Conservation (phyloP, 2,888 invertebrate genomes). For the Pristionchus fissidentatus region DNA sequence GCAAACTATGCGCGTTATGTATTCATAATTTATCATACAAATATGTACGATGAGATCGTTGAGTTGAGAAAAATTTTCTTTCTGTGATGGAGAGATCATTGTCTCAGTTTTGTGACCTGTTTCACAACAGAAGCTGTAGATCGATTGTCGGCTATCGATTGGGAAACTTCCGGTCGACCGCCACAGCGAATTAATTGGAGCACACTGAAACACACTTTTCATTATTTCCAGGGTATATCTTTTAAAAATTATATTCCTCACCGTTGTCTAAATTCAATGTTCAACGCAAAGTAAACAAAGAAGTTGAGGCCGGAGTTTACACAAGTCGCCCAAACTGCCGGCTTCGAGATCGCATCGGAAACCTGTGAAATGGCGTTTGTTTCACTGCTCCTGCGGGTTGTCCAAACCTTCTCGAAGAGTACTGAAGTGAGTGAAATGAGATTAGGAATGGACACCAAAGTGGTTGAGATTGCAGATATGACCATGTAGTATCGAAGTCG, state of each 20-base stretch:
- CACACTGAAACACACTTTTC: neutral
- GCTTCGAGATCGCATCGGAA: slow-evolving; percentile 51
- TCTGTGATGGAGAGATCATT: no score
- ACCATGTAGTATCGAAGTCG: slow-evolving; percentile 53
- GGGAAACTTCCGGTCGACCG: slow-evolving; percentile 3
- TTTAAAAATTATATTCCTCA: slow-evolving; percentile 54
- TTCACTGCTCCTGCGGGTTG: no score
- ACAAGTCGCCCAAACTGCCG: slow-evolving; percentile 54
- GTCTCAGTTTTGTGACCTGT: neutral
- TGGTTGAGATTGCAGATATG: slow-evolving; percentile 50
- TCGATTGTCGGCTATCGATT: neutral
- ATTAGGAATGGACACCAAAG: slow-evolving; percentile 53
- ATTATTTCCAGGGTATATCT: no score
- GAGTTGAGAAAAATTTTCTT: neutral
- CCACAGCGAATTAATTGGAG: slow-evolving; percentile 11
- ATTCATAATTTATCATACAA: slow-evolving; percentile 29
- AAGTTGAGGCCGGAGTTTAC: slow-evolving; percentile 51
- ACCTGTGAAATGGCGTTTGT: slow-evolving; percentile 42
- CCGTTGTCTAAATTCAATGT: slow-evolving; percentile 61
- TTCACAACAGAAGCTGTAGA: neutral
- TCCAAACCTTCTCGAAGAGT: slow-evolving; percentile 49
- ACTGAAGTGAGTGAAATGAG: slow-evolving; percentile 51
- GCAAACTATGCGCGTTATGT: no score
- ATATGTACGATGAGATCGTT: no score
- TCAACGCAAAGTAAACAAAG: slow-evolving; percentile 57